These are phyloP conservation scores for Drosophila mayaguana DNA, from an alignment of 2,888 invertebrate species.

Conservation along the genomic window DNA sequence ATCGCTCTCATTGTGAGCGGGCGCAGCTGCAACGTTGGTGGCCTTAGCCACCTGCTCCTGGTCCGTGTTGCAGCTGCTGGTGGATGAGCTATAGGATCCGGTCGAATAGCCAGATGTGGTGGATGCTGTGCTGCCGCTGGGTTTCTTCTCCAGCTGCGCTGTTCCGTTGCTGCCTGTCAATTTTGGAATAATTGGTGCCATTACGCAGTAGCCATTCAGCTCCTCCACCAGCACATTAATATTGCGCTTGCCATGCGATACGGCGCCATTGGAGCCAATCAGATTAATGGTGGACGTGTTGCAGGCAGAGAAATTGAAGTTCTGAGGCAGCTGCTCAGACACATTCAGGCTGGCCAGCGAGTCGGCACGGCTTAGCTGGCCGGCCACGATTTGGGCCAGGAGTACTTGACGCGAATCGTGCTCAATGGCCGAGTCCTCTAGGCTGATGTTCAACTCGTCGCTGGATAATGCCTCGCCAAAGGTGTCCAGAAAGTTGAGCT, in stretches of 20 bases:
- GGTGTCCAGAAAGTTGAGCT: constrained; percentile 80
- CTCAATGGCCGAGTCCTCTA: constrained; percentile 73
- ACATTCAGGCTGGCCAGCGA: constrained; percentile 82
- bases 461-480: constrained; percentile 72
- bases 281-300: constrained; percentile 84
- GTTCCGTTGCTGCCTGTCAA: constrained; percentile 17
- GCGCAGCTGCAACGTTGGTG: background rate
- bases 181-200: constrained; percentile 83
- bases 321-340: constrained; percentile 82
- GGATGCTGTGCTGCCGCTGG: constrained; percentile 61
- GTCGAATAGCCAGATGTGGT: constrained; percentile 82
- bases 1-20: constrained; percentile 63
- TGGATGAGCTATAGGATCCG: constrained; percentile 74
- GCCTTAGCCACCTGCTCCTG: constrained; percentile 30
- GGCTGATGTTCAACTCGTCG: constrained; percentile 68
- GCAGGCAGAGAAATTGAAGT: constrained; percentile 85
- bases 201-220: constrained; percentile 83
- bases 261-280: constrained; percentile 82
- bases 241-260: constrained; percentile 58
- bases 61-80: constrained; percentile 72
- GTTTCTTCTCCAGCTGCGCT: constrained; percentile 29
- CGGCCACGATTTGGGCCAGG: constrained; percentile 42
- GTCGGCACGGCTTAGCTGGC: constrained; percentile 57
- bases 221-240: constrained; percentile 82
- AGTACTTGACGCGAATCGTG: constrained; percentile 42